Evolutionary conservation across 1,140 invertebrate genomes (phyloP).

Genomic region (Apis laboriosa): DNA sequence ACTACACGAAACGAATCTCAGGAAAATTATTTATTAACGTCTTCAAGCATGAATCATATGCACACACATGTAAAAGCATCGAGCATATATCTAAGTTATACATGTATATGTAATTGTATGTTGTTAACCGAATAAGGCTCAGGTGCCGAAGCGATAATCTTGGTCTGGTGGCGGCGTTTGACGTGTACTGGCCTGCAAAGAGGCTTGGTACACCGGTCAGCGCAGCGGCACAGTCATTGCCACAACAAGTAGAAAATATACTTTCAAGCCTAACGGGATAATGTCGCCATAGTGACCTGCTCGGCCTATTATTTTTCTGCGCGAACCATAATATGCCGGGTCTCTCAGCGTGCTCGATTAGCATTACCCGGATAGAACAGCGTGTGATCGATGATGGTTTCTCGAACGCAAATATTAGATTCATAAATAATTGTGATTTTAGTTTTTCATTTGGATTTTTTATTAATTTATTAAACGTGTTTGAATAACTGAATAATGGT

Average conservation of each 20-base stretch:
- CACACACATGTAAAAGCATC: neutral
- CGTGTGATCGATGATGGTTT: neutral
- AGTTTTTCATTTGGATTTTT: neutral
- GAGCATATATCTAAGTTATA: neutral
- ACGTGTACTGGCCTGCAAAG: slow-evolving; percentile 44
- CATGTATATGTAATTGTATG: slow-evolving; percentile 19
- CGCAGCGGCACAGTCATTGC: slow-evolving; percentile 56
- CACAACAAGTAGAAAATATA: slow-evolving; percentile 69
- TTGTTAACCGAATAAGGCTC: slow-evolving; percentile 63
- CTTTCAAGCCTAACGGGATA: slow-evolving; percentile 69
- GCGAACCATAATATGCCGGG: slow-evolving; percentile 55
- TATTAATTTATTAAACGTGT: slow-evolving; percentile 5
- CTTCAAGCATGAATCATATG: neutral
- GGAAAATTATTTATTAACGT: slow-evolving; percentile 9
- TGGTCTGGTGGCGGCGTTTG: slow-evolving; percentile 21
- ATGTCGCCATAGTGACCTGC: slow-evolving; percentile 68
- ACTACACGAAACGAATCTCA: neutral
- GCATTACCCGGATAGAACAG: slow-evolving; percentile 39
- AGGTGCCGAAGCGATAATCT: slow-evolving; percentile 59
- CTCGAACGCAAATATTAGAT: neutral
- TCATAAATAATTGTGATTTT: neutral
- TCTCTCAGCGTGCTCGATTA: slow-evolving; percentile 42
- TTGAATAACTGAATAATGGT: too few relatives aligned
- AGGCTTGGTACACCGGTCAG: slow-evolving; percentile 17
- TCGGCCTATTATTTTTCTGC: slow-evolving; percentile 63